phyloP scores from a whole-genome alignment of 2,888 invertebrate species.

The Protophormia terraenovae region DNA sequence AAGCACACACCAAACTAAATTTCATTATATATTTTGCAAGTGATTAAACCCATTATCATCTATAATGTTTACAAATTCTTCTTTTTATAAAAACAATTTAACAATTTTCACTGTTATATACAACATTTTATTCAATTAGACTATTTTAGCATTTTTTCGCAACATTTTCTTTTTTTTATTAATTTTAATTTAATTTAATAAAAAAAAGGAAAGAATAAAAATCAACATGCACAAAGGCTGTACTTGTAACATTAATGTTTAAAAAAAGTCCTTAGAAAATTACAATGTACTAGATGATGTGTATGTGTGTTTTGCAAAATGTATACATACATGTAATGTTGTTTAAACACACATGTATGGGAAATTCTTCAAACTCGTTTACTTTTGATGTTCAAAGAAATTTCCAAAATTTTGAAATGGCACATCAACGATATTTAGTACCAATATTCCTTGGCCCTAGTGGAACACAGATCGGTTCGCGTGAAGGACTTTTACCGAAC shows the following conservation, averaged over 20 bases:
- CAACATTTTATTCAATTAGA: slow-evolving; percentile 13
- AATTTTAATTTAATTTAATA: background rate
- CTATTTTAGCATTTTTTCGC: background rate
- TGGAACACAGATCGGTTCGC: too few species aligned
- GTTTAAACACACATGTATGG: background rate
- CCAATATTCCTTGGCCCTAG: too few species aligned
- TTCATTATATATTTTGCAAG: background rate
- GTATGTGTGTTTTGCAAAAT: background rate
- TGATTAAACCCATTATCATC: background rate
- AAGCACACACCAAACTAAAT: background rate
- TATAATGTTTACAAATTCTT: background rate
- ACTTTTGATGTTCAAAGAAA: too few species aligned
- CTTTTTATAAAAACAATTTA: background rate
- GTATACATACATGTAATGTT: background rate
- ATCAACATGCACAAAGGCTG: background rate
- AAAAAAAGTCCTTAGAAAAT: background rate
- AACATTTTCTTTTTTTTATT: background rate
- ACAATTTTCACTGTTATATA: background rate
- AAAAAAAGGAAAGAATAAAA: background rate
- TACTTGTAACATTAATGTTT: background rate
- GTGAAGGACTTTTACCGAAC: too few species aligned
- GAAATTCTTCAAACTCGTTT: too few species aligned
- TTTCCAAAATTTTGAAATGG: too few species aligned
- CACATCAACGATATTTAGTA: too few species aligned
- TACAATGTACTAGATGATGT: background rate